Evolutionary conservation across 2,888 invertebrate species (phyloP).

Genomic region (Eupithecia abbreviata): DNA sequence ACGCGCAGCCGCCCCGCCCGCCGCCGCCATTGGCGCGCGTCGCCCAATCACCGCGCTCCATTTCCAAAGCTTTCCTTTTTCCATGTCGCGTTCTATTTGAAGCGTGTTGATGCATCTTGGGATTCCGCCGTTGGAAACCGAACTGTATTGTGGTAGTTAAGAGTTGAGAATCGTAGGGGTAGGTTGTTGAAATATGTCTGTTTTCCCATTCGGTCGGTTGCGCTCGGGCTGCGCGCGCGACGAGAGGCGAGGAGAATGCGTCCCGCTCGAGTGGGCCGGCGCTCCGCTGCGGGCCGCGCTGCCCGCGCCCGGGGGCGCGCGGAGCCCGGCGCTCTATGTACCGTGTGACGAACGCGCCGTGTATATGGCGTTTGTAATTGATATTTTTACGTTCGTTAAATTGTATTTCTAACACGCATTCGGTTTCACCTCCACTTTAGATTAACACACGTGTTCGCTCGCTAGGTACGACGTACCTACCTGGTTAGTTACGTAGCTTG

Average conservation of each 20-base stretch:
- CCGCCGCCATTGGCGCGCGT: slow-evolving; percentile 77
- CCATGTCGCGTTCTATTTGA: slow-evolving; percentile 81
- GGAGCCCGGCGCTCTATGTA: slow-evolving; percentile 14
- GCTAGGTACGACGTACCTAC: neutral
- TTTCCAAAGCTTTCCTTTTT: slow-evolving; percentile 80
- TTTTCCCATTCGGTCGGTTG: slow-evolving; percentile 79
- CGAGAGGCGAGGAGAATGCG: slow-evolving; percentile 69
- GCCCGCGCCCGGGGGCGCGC: neutral
- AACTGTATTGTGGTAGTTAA: slow-evolving; percentile 35
- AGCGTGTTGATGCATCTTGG: slow-evolving; percentile 75
- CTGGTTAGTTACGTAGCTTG: slow-evolving; percentile 12
- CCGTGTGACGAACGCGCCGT: slow-evolving; percentile 37
- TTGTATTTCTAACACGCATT: slow-evolving; percentile 52
- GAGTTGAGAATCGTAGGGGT: neutral
- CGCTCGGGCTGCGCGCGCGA: slow-evolving; percentile 75
- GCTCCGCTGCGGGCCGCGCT: neutral
- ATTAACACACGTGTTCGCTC: slow-evolving; percentile 36
- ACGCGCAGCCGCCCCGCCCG: slow-evolving; percentile 61
- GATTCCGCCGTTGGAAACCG: slow-evolving; percentile 41
- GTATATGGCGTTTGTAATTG: slow-evolving; percentile 62
- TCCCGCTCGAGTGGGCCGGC: slow-evolving; percentile 57
- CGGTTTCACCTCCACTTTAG: slow-evolving; percentile 42
- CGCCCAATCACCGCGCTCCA: slow-evolving; percentile 81
- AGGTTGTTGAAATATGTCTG: slow-evolving; percentile 63
- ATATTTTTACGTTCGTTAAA: slow-evolving; percentile 73